Evolutionary conservation across 2,113 vertebrate genomes (phyloP), one percentile per base, ranked within the genome.

Genomic region (Galbula dea): DNA sequence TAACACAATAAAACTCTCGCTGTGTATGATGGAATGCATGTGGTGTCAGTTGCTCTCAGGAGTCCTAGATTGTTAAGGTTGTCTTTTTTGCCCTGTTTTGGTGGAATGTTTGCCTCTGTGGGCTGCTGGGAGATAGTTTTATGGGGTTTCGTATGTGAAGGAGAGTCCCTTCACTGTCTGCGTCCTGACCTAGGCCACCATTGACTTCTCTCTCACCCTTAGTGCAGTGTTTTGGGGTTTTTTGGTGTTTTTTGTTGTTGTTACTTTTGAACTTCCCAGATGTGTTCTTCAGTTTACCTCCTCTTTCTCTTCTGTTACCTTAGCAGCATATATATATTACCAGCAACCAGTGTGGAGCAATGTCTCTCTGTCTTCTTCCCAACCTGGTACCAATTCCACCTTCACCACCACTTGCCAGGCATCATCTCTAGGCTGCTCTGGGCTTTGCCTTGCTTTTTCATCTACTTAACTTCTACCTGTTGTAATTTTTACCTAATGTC

Each of bases 101-200:
- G 34, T 39, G 29, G 51, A 29, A 9, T 13, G 15, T 55, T n/a
- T 73, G 51, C 16, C 30, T 43, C 30, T 43, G 16, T 73, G 30
- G 22, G 12, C 21, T 55, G 11, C 15, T 80, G 83, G 96, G 96
- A 49, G 37, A 83, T 94, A 55, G 95, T 96, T 85, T 83, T 90
- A n/a, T n/a, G n/a, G n/a, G n/a, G n/a, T n/a, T 90, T 96, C 15
- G 90, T 98, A 78, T 37, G 68, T 94, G 58, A 97, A 95, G 86
- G 92, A 94, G 71, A 97, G 62, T 27, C 83, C 93, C 34, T 97
- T 96, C 78, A 95, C 94, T 9, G 8, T 89, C 58, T 96, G 96
- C 29, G 80, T 97, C 68, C 83, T 97, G 62, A 97, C 96, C 78
- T 69, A 97, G 89, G 94, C 97, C 23, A 19, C 87, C 12, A 78